Evolutionary conservation across 2,113 vertebrate genomes (phyloP).

Genomic region (Thomomys bottae): DNA sequence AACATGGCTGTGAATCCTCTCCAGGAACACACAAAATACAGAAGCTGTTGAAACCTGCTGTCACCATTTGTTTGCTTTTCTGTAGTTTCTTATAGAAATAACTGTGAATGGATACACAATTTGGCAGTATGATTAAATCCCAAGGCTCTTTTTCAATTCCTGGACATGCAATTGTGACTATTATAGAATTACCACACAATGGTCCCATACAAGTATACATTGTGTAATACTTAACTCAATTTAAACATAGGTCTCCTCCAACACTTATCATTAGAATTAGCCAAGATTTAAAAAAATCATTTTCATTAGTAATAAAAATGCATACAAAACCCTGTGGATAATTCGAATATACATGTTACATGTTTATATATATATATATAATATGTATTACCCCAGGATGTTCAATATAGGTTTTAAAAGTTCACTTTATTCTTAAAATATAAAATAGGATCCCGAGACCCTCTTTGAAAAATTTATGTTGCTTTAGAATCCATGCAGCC

Average conservation of each 20-base stretch:
- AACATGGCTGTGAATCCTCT: neutral
- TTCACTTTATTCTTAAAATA: neutral
- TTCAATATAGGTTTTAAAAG: neutral
- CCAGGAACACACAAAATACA: neutral
- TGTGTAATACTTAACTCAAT: neutral
- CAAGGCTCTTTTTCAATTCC: neutral
- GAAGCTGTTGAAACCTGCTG: neutral
- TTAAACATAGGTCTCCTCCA: neutral
- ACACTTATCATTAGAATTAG: neutral
- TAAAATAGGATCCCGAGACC: neutral
- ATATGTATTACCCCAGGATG: neutral
- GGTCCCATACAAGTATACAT: no score
- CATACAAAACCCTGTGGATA: neutral
- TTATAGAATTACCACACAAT: neutral
- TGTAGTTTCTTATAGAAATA: neutral
- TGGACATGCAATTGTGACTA: no score
- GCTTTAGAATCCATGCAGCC: neutral
- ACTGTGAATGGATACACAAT: neutral
- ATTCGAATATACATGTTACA: neutral
- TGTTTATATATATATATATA: no score
- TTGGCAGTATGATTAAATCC: neutral
- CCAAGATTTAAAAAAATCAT: neutral
- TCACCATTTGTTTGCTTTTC: accelerated
- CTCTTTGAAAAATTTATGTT: neutral
- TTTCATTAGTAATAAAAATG: neutral